Base-by-base conservation (phyloP, 2,113 vertebrate species). In the Onychostoma macrolepis region DNA sequence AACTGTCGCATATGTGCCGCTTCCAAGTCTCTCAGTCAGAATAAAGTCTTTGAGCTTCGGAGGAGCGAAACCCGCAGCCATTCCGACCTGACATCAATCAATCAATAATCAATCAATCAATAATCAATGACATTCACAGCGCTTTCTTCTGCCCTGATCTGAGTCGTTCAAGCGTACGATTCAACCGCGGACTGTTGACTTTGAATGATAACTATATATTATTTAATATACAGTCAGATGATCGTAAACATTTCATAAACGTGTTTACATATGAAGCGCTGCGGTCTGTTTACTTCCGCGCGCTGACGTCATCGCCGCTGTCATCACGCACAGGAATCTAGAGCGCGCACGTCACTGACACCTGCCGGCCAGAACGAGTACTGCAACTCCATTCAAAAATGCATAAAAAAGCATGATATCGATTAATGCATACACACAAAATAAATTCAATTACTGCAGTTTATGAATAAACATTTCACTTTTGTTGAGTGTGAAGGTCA, bases 1-100 rank as follows among this genome's bases (percentile, higher is more conserved):
- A 41, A 99, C 98, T 0, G 96, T 98, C 61, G 98, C 98, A 79
- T 99, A 99, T 26, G 96, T 97, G 12, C 98, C 98, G 43, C 97
- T 96, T 81, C 98, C 98, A 83, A 99, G 95, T 24, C 95, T 94
- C 92, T 99, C 97, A 28, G 98, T 99, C 50, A 99, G 96, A 83
- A 99, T 96, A 90, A 97, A 99, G 71, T 95, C 96, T 1, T 95
- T 92, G 87, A 99, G 92, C 87, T 96, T 97, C 87, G 98, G 97
- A 2, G 97, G 97, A 0, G 95, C 96, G 93, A 97, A 98, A 76
- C 92, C 91, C 3, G 95, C 90, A 0, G 89, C 90, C 83, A 92
- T 92, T 9, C 26, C 6, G 69, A 24, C 43, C 53, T 26, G 6
- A 8, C 8, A 50, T 50, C 41, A 85, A 78, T 36, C 80, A n/a